phyloP scores from a whole-genome alignment of 2,113 vertebrate species.

The Clarias macrocephalus region DNA sequence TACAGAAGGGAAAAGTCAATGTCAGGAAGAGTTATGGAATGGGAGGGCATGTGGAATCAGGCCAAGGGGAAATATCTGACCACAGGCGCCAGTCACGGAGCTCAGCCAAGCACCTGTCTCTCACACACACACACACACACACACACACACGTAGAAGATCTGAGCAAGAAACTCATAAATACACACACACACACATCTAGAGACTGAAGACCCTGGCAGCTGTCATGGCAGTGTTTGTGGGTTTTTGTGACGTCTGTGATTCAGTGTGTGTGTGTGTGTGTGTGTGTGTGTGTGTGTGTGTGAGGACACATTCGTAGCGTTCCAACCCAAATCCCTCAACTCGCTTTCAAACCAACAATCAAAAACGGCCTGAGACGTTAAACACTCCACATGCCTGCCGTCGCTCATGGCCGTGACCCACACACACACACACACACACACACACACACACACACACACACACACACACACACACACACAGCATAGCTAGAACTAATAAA shows the following conservation, averaged over 20 bases:
- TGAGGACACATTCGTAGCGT: slow-evolving; percentile 32
- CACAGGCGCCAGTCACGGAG: slow-evolving; percentile 59
- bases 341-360: slow-evolving; percentile 32
- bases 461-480: no score
- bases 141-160: background rate
- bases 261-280: background rate
- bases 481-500: no score
- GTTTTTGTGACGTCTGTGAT: slow-evolving; percentile 11
- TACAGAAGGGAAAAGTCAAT: slow-evolving; percentile 54
- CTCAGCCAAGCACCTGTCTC: slow-evolving; percentile 70
- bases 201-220: slow-evolving; percentile 57
- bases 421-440: no score
- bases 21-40: slow-evolving; percentile 45
- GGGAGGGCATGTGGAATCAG: slow-evolving; percentile 51
- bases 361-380: background rate
- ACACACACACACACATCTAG: slow-evolving; percentile 10
- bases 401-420: background rate
- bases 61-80: slow-evolving; percentile 71
- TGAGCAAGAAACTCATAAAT: background rate
- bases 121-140: slow-evolving; percentile 45
- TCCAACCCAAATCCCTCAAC: slow-evolving; percentile 39
- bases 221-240: slow-evolving; percentile 61
- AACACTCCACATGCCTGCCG: background rate
- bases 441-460: no score
- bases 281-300: background rate